A percentile compares a stretch with the other conserved stretches of the same genome.
These are phyloP conservation scores for Dichetophora obliterata DNA, from an alignment of 2,888 invertebrate genomes.

Conservation along the genomic window DNA sequence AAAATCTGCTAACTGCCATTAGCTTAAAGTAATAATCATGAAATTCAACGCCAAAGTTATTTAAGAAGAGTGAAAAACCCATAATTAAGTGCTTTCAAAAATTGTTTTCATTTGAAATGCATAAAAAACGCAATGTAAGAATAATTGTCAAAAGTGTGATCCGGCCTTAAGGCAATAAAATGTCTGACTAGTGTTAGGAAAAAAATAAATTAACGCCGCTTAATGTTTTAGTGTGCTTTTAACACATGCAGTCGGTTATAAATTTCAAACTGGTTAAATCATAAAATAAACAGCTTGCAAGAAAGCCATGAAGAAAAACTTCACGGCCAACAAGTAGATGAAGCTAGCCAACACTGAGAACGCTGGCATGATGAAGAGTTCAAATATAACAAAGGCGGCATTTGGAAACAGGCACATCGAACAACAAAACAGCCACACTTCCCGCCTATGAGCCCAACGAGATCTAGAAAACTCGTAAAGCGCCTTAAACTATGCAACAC, in stretches of 20 bases:
- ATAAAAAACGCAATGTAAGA: background rate
- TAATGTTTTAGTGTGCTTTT: constrained; percentile 21
- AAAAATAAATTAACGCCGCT: constrained; percentile 12
- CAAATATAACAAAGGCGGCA: background rate
- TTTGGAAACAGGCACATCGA: background rate
- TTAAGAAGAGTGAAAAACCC: too few species aligned
- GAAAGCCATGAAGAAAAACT: background rate
- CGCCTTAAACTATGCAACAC: constrained; percentile 23
- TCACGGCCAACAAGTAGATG: constrained; percentile 4
- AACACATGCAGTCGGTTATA: constrained; percentile 2
- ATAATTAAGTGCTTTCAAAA: too few species aligned
- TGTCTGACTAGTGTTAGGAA: background rate
- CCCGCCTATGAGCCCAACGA: background rate
- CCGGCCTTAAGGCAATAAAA: background rate
- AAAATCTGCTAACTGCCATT: too few species aligned
- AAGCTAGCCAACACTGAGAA: background rate
- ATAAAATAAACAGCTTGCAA: background rate
- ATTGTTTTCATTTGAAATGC: background rate
- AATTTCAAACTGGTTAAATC: constrained; percentile 10
- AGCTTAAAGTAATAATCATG: too few species aligned
- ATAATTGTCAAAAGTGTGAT: background rate
- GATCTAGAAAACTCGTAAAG: background rate
- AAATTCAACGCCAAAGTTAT: too few species aligned
- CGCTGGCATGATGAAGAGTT: background rate
- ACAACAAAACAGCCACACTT: background rate